Evolutionary conservation across 1,140 invertebrate genomes (phyloP), one percentile per base, ranked within the genome.

Genomic region (Atta texana): DNA sequence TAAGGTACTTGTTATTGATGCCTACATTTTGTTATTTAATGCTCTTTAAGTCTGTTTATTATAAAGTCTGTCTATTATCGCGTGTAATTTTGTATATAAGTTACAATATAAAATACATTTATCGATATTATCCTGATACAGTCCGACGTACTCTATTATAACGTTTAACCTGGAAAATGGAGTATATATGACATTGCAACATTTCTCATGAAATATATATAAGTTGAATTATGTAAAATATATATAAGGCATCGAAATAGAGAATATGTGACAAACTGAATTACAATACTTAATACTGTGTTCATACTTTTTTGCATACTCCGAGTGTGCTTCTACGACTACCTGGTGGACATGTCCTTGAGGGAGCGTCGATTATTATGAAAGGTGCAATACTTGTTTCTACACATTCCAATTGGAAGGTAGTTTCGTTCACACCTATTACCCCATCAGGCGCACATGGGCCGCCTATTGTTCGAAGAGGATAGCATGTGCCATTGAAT

Each of bases 401-500:
- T 3, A 84, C 39, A 61, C 94, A 95, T 68, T 94, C 86, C 1
- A 95, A 7, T 86, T 93, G 85, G 86, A 91, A 94, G 0, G 91
- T 94, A 10, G 85, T 91, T 76, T 91, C 89, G 71, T 95, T 94
- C 1, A 94, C 91, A 6, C 34, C 57, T 55, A 95, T 75, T 3
- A 90, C 34, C 21, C 64, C 82, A 16, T 82, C 53, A 0, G 76
- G 31, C 1, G 76, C 90, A 90, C 96, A 97, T 12, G 95, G 95
- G 21, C 71, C 93, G 4, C 91, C 90, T 66, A 34, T 91, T 5
- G 92, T 91, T 24, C 95, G 95, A 3, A 97, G 90, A 59, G 87
- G 39, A 77, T 96, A 95, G 87, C 97, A 97, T 12, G 88, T 92
- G 0, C 92, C 93, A 16, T 96, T 94, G 68, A 95, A 96, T 18